Percentiles rank a stretch among this genome's conserved stretches.
phyloP scores from a whole-genome alignment of 1,140 invertebrate genomes.

The Cephus cinctus region DNA sequence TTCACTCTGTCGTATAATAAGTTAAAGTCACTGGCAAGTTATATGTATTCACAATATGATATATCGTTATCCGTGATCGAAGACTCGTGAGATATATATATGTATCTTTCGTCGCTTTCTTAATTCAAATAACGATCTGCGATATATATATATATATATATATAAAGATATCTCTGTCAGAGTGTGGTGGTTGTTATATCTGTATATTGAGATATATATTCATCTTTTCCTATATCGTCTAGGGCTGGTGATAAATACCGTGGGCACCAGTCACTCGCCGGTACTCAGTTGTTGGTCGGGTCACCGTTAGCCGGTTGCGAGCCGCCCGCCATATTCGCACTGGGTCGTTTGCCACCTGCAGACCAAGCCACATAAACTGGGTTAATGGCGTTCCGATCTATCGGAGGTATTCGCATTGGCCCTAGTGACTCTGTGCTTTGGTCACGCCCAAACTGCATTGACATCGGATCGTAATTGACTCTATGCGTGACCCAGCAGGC shows the following conservation, averaged over 20 bases:
- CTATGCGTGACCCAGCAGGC: slow-evolving; percentile 55
- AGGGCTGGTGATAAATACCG: slow-evolving; percentile 59
- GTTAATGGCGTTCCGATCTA: slow-evolving; percentile 55
- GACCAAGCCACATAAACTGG: slow-evolving; percentile 59
- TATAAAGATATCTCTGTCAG: slow-evolving; percentile 27
- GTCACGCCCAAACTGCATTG: slow-evolving; percentile 52
- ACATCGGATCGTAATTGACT: slow-evolving; percentile 47
- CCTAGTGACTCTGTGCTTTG: slow-evolving; percentile 55
- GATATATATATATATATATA: slow-evolving; percentile 17
- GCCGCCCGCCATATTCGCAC: slow-evolving; percentile 51
- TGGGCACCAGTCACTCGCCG: slow-evolving; percentile 56
- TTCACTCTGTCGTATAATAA: no score
- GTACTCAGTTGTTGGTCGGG: slow-evolving; percentile 52
- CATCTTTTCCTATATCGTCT: slow-evolving; percentile 45
- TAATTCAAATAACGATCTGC: slow-evolving; percentile 32
- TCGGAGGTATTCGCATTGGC: slow-evolving; percentile 46
- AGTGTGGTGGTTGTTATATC: slow-evolving; percentile 42
- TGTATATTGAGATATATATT: slow-evolving; percentile 36
- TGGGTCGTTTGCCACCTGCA: slow-evolving; percentile 56
- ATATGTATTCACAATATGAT: slow-evolving; percentile 23
- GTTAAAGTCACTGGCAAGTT: slow-evolving; percentile 30
- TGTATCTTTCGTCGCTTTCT: slow-evolving; percentile 26
- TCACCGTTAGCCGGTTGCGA: slow-evolving; percentile 50
- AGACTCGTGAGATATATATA: slow-evolving; percentile 32
- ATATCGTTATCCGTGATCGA: no score